Base-by-base conservation (phyloP, 2,797 vertebrate species). In the Scyliorhinus canicula region DNA sequence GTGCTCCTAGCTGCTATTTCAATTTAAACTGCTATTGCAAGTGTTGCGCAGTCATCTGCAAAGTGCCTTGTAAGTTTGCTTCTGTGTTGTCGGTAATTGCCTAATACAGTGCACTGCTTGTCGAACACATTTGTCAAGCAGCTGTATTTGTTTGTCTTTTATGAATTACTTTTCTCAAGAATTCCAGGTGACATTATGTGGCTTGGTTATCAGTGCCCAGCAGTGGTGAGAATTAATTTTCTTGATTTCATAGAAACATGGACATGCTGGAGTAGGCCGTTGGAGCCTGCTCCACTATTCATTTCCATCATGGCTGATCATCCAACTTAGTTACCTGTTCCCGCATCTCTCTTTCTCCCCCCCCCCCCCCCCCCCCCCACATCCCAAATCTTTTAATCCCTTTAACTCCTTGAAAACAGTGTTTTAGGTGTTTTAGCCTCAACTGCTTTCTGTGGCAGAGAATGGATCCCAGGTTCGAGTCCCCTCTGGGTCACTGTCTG, bases 31-130 rank as follows among this genome's bases (percentile, higher is more conserved):
- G 86, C 52, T 21, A 35, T n/a, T 88, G 55, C 52, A 88, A n/a
- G 55, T 65, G 21, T 40, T 91, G 88, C 63, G 40, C 57, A 40
- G 57, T 91, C 88, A 63, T 91, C 88, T 91, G 63, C 24, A 9
- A 65, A 65, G 88, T 91, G n/a, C n/a, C 24, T 91, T 65, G 79
- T 82, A 91, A 91, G 88, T 91, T 90, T 91, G 60, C 57, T 44
- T 63, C 57, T 91, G 52, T 63, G n/a, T 91, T 91, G 57, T 65
- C n/a, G 28, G 44, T 8, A 91, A 91, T 91, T n/a, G 12, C 31
- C n/a, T 65, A 19, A 63, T 91, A 65, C 24, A 57, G 21, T 65
- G 57, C n/a, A 26, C 57, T n/a, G 57, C 35, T 65, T 60, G n/a
- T 24, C 24, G 35, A 63, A 63, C 35, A 40, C 35, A 1, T 44